Base-by-base conservation (phyloP, 2,888 invertebrate genomes). In the Caenorhabditis macrosperma region DNA sequence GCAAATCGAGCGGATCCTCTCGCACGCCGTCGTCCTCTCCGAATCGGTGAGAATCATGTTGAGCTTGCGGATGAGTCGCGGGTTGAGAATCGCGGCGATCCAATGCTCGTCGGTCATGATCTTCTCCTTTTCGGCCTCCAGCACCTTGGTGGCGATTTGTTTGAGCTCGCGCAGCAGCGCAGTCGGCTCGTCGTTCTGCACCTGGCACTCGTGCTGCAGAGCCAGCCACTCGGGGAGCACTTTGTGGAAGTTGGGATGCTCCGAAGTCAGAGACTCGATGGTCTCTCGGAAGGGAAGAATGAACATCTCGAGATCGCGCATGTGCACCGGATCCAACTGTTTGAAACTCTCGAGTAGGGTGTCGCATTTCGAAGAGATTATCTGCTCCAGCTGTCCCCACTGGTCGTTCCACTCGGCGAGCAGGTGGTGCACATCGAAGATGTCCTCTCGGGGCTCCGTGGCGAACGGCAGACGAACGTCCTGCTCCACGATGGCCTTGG, bases 1-100 rank as follows among this genome's bases (percentile, higher is more conserved):
- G 50, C 84, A 82, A 9, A 72, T 46, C 0, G 76, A 75, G 0
- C 84, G 57, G 41, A 84, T 84, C 17, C 61, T 61, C 22, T 82
- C 82, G 66, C 77, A 84, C 9, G 81, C 80, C 1, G 38, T 28
- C 2, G 41, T 81, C 81, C 82, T 79, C 60, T 88, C 85, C 33
- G 69, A 50, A 24, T 88, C 88, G 5, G 82, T 85, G 52, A 86
- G 81, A 33, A 88, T 84, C 64, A 86, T 67, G n/a, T 28, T 17
- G 28, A 83, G 26, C 33, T 80, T 81, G 2, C 83, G 55, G 24
- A 78, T 75, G 10, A 87, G 74, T 33, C 86, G 66, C 1, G 88
- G 88, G 61, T 88, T 88, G 30, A 88, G 75, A 35, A 87, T 82
- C 5, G 87, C 86, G 10, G 88, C 88, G 35, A 89, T 87, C 48